phyloP scores from a whole-genome alignment of 2,888 invertebrate genomes.

The Teleiodes luculella region DNA sequence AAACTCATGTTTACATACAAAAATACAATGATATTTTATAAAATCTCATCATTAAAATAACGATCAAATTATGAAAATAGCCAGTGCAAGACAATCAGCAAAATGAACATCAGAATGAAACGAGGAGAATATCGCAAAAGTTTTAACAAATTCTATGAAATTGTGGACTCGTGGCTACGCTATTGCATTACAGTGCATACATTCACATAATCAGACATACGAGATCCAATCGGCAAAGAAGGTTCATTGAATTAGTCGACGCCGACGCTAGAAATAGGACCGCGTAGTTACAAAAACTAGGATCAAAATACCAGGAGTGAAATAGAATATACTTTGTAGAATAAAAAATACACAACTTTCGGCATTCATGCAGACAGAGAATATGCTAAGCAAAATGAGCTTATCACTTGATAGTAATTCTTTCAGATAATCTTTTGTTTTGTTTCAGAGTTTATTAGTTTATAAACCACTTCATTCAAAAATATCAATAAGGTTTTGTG shows the following conservation, averaged over 20 bases:
- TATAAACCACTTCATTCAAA: too few species aligned
- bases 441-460: too few species aligned
- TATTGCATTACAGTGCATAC: constrained; percentile 39
- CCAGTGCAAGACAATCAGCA: constrained; percentile 40
- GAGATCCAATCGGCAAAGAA: constrained; percentile 30
- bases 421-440: too few species aligned
- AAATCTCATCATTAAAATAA: neutral
- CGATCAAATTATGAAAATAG: neutral
- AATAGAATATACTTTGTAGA: too few species aligned
- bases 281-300: neutral
- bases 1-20: too few species aligned
- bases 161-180: constrained; percentile 24
- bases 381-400: too few species aligned
- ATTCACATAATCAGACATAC: constrained; percentile 47
- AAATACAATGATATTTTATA: too few species aligned
- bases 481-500: too few species aligned
- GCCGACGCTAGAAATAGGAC: neutral
- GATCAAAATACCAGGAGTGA: too few species aligned
- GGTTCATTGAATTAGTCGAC: constrained; percentile 39
- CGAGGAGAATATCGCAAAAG: constrained; percentile 38
- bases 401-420: too few species aligned
- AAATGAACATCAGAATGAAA: constrained; percentile 46
- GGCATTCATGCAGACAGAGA: too few species aligned
- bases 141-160: constrained; percentile 25
- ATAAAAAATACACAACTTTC: too few species aligned